Evolutionary conservation across 2,888 invertebrate species (phyloP).

Genomic region (Andrena camellia): DNA sequence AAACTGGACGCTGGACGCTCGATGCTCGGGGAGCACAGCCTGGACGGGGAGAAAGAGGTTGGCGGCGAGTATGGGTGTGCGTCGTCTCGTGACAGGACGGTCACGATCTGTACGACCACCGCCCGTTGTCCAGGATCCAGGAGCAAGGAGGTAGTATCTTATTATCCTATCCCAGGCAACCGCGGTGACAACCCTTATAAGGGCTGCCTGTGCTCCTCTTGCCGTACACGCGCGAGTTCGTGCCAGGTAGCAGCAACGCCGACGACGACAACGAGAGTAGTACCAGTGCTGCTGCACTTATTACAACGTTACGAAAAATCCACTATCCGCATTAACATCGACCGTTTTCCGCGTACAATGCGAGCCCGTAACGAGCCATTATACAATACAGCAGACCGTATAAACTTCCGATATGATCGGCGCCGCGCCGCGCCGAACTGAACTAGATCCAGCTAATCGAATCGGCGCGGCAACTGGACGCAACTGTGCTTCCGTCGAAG

Average conservation of each 20-base stretch:
- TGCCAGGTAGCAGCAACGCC: constrained; percentile 51
- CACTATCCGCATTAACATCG: constrained; percentile 79
- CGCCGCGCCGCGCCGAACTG: no score
- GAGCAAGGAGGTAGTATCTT: constrained; percentile 76
- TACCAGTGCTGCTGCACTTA: constrained; percentile 36
- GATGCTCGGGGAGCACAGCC: constrained; percentile 10
- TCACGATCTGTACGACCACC: constrained; percentile 79
- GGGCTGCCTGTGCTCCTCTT: constrained; percentile 70
- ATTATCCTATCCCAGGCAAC: constrained; percentile 78
- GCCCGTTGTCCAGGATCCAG: constrained; percentile 76
- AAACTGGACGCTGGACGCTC: background rate
- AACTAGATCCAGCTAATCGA: no score
- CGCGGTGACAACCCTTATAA: constrained; percentile 79
- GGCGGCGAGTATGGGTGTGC: constrained; percentile 60
- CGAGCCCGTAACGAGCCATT: constrained; percentile 79
- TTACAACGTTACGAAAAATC: constrained; percentile 65
- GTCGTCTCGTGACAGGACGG: constrained; percentile 76
- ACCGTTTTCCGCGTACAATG: constrained; percentile 77
- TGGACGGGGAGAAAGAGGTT: constrained; percentile 23
- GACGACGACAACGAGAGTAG: constrained; percentile 42
- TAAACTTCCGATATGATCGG: constrained; percentile 68
- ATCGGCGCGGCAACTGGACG: no score
- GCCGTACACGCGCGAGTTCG: constrained; percentile 67
- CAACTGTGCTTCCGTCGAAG: no score
- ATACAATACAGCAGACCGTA: constrained; percentile 66